A percentile compares a stretch with the other conserved stretches of the same genome.
phyloP scores from a whole-genome alignment of 2,888 invertebrate genomes.

The Conus canariensis region DNA sequence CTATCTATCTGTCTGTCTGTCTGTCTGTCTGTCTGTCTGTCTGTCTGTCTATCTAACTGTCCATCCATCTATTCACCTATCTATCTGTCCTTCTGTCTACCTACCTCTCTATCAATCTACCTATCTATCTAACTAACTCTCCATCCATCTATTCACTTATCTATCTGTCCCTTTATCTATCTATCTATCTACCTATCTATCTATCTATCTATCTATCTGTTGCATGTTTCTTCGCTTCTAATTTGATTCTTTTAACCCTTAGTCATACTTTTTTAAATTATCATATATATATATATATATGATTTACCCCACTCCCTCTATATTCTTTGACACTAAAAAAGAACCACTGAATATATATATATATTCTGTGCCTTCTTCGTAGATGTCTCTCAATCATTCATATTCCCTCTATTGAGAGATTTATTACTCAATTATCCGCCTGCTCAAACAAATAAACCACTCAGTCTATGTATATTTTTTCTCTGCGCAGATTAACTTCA shows the following conservation, averaged over 20 bases:
- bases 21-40: no score
- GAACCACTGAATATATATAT: background rate
- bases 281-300: no score
- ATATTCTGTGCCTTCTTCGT: background rate
- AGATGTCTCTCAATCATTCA: no score
- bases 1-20: background rate
- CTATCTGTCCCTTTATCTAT: background rate
- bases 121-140: background rate
- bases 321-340: no score
- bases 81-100: background rate
- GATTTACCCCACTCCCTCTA: no score
- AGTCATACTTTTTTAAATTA: no score
- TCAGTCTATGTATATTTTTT: background rate
- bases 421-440: no score
- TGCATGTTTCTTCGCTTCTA: background rate
- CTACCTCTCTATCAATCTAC: background rate
- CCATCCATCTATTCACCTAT: background rate
- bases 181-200: background rate
- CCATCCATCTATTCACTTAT: background rate
- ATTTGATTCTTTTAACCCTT: background rate
- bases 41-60: background rate
- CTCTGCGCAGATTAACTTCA: background rate
- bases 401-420: no score
- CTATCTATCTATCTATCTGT: background rate
- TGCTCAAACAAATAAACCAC: no score